Conservation (phyloP, 2,888 invertebrate species). For the Nomada fucata region DNA sequence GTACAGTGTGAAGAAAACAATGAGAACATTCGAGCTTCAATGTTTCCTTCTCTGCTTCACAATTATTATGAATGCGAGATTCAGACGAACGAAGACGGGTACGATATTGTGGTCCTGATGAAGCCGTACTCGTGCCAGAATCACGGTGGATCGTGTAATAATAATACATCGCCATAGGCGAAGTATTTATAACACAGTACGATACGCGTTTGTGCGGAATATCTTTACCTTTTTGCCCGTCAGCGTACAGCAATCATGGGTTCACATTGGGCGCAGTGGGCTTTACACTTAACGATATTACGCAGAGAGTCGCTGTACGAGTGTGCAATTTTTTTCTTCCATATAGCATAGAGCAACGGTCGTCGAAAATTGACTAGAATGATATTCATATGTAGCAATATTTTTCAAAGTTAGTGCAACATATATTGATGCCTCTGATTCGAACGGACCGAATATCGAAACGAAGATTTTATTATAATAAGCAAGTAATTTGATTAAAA, state of each 20-base stretch:
- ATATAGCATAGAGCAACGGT: background rate
- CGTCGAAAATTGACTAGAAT: no score
- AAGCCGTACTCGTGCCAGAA: constrained; percentile 32
- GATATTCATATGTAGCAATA: no score
- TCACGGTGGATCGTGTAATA: background rate
- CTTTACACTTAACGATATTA: constrained; percentile 49
- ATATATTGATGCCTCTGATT: no score
- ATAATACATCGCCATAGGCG: background rate
- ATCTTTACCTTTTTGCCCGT: background rate
- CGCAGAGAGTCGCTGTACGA: constrained; percentile 48
- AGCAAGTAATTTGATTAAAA: no score
- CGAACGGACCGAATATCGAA: no score
- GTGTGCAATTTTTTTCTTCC: constrained; percentile 29
- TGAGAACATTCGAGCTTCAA: constrained; percentile 24
- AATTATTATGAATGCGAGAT: constrained; percentile 27
- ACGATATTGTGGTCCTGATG: constrained; percentile 36
- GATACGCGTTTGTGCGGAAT: constrained; percentile 16
- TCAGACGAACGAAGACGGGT: constrained; percentile 40
- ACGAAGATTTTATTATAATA: no score
- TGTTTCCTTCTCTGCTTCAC: constrained; percentile 44
- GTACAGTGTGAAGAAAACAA: background rate
- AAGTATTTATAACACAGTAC: background rate
- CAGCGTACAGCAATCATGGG: constrained; percentile 31
- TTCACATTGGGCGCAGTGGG: constrained; percentile 45
- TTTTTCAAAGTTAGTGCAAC: no score